These are phyloP conservation scores for Psammodynastes pulverulentus DNA, from an alignment of 2,113 vertebrate genomes.

Conservation along the genomic window DNA sequence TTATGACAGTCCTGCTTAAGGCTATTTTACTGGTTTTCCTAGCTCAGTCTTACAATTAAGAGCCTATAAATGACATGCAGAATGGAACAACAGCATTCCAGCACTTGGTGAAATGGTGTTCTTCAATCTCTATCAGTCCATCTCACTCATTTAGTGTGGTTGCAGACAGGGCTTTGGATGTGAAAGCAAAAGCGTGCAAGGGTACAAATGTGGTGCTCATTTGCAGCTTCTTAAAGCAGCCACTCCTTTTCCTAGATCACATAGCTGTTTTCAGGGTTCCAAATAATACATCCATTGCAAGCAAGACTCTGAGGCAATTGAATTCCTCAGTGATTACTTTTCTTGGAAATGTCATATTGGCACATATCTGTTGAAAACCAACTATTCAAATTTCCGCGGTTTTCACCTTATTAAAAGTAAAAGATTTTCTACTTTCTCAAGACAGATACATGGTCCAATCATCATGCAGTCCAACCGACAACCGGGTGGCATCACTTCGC, in stretches of 20 bases:
- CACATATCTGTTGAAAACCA: too few species aligned
- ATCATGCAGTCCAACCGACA: too few species aligned
- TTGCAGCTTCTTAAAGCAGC: neutral
- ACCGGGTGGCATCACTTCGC: too few species aligned
- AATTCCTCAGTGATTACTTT: too few species aligned
- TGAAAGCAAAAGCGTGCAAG: neutral
- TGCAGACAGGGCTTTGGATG: neutral
- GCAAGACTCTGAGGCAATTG: too few species aligned
- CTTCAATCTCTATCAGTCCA: neutral
- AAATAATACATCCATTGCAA: too few species aligned
- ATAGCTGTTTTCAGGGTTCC: neutral
- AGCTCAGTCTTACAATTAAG: neutral
- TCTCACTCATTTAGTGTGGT: neutral
- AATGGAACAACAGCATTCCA: neutral
- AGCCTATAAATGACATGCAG: neutral
- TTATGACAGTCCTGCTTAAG: neutral
- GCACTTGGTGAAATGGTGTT: neutral
- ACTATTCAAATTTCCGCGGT: too few species aligned
- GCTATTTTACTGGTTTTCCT: neutral
- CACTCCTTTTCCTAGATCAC: neutral
- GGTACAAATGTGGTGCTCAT: neutral
- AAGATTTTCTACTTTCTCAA: too few species aligned
- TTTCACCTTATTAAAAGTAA: too few species aligned
- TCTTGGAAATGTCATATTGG: too few species aligned
- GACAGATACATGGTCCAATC: too few species aligned